A percentile compares a stretch with the other conserved stretches of the same genome.
Evolutionary conservation across 2,888 invertebrate genomes (phyloP).

Genomic region (Entomobrya proxima): DNA sequence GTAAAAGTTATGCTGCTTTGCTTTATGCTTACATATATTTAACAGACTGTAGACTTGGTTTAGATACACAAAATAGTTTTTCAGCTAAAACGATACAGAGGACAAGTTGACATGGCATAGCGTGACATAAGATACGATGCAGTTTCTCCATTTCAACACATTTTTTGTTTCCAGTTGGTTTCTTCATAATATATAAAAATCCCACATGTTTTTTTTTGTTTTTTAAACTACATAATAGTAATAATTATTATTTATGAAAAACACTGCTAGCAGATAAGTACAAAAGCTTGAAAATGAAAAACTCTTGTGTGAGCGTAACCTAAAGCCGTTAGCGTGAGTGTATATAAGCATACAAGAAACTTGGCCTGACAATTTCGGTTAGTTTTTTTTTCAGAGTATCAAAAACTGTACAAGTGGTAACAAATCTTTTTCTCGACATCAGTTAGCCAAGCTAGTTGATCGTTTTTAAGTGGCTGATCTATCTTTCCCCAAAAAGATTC

Average conservation of each 20-base stretch:
- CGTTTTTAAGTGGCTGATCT: neutral
- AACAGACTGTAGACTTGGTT: too few relatives aligned
- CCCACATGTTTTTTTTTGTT: conserved; percentile 5
- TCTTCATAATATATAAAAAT: neutral
- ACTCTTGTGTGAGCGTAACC: neutral
- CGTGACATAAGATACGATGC: conserved; percentile 56
- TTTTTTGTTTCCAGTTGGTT: conserved; percentile 9
- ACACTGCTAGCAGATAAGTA: neutral
- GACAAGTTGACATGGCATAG: conserved; percentile 51
- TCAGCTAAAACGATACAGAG: neutral
- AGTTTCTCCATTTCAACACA: conserved; percentile 54
- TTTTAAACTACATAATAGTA: too few relatives aligned
- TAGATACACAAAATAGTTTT: neutral
- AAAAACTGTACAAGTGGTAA: conserved; percentile 24
- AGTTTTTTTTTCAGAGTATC: neutral
- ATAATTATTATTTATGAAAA: conserved; percentile 7
- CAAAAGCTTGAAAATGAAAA: neutral
- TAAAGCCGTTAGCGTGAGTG: neutral
- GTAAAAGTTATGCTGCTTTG: too few relatives aligned
- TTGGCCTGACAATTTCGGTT: neutral
- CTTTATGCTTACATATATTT: too few relatives aligned
- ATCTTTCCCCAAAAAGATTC: neutral
- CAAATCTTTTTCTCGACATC: conserved; percentile 33
- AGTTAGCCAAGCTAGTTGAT: conserved; percentile 25
- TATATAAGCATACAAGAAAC: neutral